Percentiles rank a stretch among this genome's conserved stretches.
Conservation (phyloP, 2,888 invertebrate species). For the Syrphus vitripennis region DNA sequence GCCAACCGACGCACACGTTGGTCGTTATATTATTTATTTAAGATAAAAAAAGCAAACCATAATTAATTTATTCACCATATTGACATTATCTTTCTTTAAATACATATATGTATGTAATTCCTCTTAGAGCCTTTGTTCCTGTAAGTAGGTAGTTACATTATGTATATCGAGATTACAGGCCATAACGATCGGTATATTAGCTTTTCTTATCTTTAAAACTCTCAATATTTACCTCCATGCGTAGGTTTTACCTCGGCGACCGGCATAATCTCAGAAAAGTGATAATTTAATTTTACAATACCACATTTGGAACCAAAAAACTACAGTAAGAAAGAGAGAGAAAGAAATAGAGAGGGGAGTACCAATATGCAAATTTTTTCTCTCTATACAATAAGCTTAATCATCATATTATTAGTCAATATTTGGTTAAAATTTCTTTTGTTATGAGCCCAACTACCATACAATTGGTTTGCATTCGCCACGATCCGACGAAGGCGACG, state of each 20-base stretch:
- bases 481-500: neutral
- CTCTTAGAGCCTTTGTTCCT: conserved; percentile 21
- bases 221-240: conserved; percentile 13
- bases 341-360: neutral
- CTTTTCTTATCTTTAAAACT: conserved; percentile 48
- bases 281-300: conserved; percentile 58
- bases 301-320: conserved; percentile 24
- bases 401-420: conserved; percentile 59
- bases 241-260: neutral
- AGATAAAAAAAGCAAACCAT: conserved; percentile 19
- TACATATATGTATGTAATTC: too few species aligned
- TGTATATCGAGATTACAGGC: conserved; percentile 31
- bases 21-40: conserved; percentile 47
- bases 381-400: conserved; percentile 42
- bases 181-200: conserved; percentile 32
- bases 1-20: neutral
- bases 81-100: conserved; percentile 38
- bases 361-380: conserved; percentile 52
- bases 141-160: neutral
- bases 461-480: conserved; percentile 24
- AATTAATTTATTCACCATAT: conserved; percentile 64
- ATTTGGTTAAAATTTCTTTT: conserved; percentile 45
- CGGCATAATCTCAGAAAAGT: conserved; percentile 48
- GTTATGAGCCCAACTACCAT: neutral
- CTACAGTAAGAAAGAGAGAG: neutral